phyloP scores from a whole-genome alignment of 2,113 vertebrate genomes.

The Periophthalmus modestus region DNA sequence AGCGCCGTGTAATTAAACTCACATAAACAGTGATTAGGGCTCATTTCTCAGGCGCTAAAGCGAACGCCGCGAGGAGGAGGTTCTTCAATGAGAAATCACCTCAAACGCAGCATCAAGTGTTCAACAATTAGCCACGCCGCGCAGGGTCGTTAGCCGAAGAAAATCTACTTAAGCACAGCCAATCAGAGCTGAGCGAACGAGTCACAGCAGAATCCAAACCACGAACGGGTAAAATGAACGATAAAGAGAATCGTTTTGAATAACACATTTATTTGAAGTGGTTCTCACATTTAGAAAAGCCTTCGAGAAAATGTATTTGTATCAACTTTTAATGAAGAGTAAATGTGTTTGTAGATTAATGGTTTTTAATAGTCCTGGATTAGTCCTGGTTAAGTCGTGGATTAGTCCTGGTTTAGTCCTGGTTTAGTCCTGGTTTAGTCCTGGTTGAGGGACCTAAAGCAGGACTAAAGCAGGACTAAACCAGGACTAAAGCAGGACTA shows the following conservation, averaged over 20 bases:
- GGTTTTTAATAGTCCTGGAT: neutral
- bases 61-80: conserved; percentile 26
- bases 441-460: too few species aligned
- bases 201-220: too few species aligned
- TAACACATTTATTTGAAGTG: neutral
- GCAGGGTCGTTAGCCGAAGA: conserved; percentile 30
- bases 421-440: too few species aligned
- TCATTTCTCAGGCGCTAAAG: conserved; percentile 28
- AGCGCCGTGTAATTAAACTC: conserved; percentile 36
- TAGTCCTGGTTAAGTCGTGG: neutral
- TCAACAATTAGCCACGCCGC: conserved; percentile 27
- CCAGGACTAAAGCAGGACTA: too few species aligned
- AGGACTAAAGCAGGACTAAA: too few species aligned
- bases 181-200: conserved; percentile 10
- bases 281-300: too few species aligned
- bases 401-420: neutral
- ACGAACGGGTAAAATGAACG: neutral
- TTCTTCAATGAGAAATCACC: conserved; percentile 19
- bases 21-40: conserved; percentile 32
- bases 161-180: conserved; percentile 2
- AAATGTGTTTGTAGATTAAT: too few species aligned
- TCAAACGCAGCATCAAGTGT: conserved; percentile 11
- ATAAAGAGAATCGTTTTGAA: neutral
- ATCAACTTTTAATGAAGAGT: too few species aligned
- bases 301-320: too few species aligned